Evolutionary conservation across 2,888 invertebrate species (phyloP), one percentile per base, ranked within the genome.

Genomic region (Tridacna crocea): DNA sequence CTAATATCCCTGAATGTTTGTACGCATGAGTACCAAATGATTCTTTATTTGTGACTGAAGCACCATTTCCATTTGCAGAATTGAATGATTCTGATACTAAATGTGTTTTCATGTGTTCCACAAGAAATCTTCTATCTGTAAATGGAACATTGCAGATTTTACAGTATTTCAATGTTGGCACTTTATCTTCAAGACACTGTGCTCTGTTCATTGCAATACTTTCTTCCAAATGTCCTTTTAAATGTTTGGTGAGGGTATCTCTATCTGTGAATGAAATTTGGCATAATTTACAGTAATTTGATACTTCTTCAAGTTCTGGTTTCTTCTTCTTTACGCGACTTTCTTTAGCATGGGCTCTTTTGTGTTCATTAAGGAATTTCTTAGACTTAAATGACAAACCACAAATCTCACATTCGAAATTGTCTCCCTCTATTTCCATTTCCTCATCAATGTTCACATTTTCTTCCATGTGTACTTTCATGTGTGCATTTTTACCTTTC

Each of bases 401-500:
- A 65, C 65, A 65, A 65, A 65, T 17, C 27, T 27, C 65, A 27
- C 65, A 65, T 36, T 26, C 11, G 27, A 65, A 65, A 24, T 65
- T 13, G 2, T 65, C 19, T 0, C 36, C 17, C 0, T 6, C 15
- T 26, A 27, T 36, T 12, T 24, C 65, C 24, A 13, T 22, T 3
- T n/a, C 3, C 22, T 61, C 24, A 13, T 65, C 26, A 13, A 27
- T 11, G 22, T 13, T 61, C 13, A 24, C 6, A 61, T 61, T 22
- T 22, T 61, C 61, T 61, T n/a, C 24, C 24, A 61, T 61, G 22
- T 61, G 61, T 26, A 24, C 22, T 61, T n/a, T 61, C 61, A 24
- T 61, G 26, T 61, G 61, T 2, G 19, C 61, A n/a, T 13, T 24
- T 24, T 24, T 13, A 13, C 13, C n/a, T 24, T n/a, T n/a, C 26